Evolutionary conservation across 2,797 vertebrate species (phyloP).

Genomic region (Lepilemur ruficaudatus): DNA sequence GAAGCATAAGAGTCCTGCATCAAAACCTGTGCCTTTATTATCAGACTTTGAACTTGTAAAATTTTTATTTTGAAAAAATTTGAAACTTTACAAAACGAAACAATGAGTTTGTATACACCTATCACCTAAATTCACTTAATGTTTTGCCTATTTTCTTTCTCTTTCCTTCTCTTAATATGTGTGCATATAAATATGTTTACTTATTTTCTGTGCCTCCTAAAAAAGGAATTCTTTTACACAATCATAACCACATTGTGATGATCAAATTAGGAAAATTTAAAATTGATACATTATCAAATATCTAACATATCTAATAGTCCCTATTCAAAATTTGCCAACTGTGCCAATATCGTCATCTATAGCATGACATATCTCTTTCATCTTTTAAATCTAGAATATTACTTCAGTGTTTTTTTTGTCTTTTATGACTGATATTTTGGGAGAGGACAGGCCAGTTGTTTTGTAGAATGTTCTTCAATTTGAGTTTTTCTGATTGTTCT

Average conservation of each 20-base stretch:
- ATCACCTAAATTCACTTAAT: background rate
- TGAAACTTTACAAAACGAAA: background rate
- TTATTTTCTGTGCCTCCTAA: background rate
- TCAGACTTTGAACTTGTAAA: background rate
- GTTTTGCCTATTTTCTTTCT: background rate
- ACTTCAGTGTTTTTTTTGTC: background rate
- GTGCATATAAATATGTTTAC: background rate
- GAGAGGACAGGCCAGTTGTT: background rate
- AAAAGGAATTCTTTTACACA: background rate
- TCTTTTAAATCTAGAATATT: background rate
- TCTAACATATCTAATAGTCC: background rate
- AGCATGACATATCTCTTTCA: background rate
- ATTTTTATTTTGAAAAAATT: background rate
- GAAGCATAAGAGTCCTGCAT: background rate
- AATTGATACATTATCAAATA: background rate
- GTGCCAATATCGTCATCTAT: background rate
- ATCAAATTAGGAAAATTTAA: background rate
- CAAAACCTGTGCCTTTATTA: background rate
- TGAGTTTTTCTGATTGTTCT: no score
- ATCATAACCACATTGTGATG: background rate
- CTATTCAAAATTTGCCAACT: background rate
- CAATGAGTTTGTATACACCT: background rate
- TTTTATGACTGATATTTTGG: background rate
- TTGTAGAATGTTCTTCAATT: no score
- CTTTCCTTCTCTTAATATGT: background rate